Percentiles rank a stretch among this genome's conserved stretches.
Conservation (phyloP, 2,113 vertebrate species). For the Pteruthius melanotis region DNA sequence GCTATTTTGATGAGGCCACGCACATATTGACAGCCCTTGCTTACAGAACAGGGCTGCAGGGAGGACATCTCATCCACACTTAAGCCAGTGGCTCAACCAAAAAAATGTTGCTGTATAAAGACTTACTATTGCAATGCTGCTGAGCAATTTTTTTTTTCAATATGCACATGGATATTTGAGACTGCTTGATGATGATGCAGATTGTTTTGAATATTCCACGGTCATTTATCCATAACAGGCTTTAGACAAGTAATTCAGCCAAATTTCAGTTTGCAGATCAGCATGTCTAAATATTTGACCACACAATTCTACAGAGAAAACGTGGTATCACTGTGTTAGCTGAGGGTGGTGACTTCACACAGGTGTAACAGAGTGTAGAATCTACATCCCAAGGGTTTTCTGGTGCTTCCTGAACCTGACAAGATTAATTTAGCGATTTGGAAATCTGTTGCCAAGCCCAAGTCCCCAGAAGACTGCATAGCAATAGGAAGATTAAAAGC, state of each 20-base stretch:
- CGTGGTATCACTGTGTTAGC: background rate
- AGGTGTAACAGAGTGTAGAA: conserved; percentile 40
- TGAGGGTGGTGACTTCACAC: background rate
- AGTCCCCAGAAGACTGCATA: conserved; percentile 63
- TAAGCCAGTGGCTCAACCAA: background rate
- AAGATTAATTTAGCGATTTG: conserved; percentile 76
- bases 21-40: background rate
- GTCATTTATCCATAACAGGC: background rate
- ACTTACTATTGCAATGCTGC: background rate
- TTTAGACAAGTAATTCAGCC: background rate
- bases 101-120: background rate
- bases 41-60: background rate
- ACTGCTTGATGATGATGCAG: background rate
- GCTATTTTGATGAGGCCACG: background rate
- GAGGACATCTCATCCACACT: background rate
- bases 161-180: background rate
- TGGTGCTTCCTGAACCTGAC: conserved; percentile 74
- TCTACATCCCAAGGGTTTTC: background rate
- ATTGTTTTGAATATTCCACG: background rate
- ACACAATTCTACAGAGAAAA: background rate
- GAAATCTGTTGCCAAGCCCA: conserved; percentile 63
- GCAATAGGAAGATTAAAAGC: conserved; percentile 70
- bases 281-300: background rate
- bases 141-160: background rate
- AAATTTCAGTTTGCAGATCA: background rate